Percentiles rank a stretch among this genome's conserved stretches.
Evolutionary conservation across 2,113 vertebrate species (phyloP).

Genomic region (Nibea coibor): DNA sequence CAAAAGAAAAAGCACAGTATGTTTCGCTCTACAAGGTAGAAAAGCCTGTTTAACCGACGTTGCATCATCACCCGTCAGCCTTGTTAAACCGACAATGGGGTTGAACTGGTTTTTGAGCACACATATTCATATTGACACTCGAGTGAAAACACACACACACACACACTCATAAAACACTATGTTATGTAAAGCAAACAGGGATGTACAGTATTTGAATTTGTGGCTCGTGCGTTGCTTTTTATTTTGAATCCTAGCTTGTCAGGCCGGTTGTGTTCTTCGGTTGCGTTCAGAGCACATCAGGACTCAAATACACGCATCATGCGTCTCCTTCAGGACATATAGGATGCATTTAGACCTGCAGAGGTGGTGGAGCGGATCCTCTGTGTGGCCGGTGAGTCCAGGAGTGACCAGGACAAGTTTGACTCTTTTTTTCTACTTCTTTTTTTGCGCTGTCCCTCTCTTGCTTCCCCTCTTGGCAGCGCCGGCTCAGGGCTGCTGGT

Average conservation of each 20-base stretch:
- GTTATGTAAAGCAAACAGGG: slow-evolving; percentile 25
- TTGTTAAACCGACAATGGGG: slow-evolving; percentile 46
- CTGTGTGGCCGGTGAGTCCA: slow-evolving; percentile 58
- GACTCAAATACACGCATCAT: neutral
- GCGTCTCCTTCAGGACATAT: neutral
- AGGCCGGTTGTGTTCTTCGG: neutral
- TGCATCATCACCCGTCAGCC: slow-evolving; percentile 61
- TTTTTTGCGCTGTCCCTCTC: neutral
- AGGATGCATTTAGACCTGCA: slow-evolving; percentile 62
- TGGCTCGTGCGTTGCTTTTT: neutral
- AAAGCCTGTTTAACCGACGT: slow-evolving; percentile 79
- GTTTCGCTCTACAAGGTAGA: slow-evolving; percentile 50
- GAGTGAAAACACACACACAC: slow-evolving; percentile 1
- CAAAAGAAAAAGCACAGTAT: slow-evolving; percentile 23
- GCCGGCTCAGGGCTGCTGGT: slow-evolving; percentile 23
- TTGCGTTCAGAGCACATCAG: neutral
- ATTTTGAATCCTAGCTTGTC: neutral
- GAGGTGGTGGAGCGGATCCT: slow-evolving; percentile 29
- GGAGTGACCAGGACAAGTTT: neutral
- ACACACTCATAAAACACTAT: slow-evolving; percentile 9
- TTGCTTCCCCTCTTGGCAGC: slow-evolving; percentile 44
- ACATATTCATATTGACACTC: slow-evolving; percentile 46
- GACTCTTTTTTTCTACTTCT: neutral
- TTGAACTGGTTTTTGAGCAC: slow-evolving; percentile 67
- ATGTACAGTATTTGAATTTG: slow-evolving; percentile 16